These are phyloP conservation scores for Oreocharis arfaki DNA, from an alignment of 2,113 vertebrate species.

Conservation along the genomic window DNA sequence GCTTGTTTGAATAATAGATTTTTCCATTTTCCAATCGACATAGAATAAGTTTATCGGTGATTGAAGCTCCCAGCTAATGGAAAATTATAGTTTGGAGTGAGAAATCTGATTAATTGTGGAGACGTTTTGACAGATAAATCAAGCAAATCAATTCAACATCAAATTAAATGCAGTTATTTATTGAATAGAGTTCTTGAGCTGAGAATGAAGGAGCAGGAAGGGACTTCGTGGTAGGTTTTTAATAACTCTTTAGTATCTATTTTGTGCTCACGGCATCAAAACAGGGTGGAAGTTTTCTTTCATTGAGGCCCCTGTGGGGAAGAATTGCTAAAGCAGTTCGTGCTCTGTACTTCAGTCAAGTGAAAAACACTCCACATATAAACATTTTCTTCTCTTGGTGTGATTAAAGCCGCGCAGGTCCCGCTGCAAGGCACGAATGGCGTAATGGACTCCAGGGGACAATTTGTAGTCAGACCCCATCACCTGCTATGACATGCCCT, in stretches of 20 bases:
- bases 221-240: not conserved
- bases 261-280: not conserved
- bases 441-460: slow-evolving; percentile 14
- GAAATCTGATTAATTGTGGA: not conserved
- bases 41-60: not conserved
- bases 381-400: not conserved
- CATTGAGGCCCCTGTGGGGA: not conserved
- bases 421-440: not conserved
- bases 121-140: not conserved
- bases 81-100: not conserved
- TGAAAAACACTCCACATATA: not conserved
- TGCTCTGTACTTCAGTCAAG: not conserved
- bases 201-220: not conserved
- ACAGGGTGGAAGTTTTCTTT: not conserved
- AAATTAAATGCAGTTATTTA: not conserved
- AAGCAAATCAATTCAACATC: not conserved
- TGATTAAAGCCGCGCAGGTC: not conserved
- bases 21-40: not conserved
- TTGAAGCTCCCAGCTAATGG: not conserved
- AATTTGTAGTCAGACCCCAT: not conserved
- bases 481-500: not conserved
- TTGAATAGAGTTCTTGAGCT: not conserved
- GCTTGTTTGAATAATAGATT: slow-evolving; percentile 44
- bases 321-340: not conserved
- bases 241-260: not conserved